Conservation (phyloP, 2,888 invertebrate genomes). For the Ennomos erosarius region DNA sequence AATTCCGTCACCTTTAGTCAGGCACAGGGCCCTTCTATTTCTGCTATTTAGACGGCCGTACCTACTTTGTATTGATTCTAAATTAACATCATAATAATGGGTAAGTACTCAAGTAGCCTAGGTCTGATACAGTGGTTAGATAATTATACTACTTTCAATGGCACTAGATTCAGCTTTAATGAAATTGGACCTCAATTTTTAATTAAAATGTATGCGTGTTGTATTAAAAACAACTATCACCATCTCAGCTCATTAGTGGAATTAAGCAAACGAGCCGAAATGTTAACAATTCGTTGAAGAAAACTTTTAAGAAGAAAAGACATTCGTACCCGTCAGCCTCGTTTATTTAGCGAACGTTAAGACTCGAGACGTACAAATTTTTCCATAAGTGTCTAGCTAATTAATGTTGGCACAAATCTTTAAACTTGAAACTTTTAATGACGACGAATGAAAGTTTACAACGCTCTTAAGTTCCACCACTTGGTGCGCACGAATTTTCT, state of each 20-base stretch:
- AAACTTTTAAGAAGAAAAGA: conserved; percentile 20
- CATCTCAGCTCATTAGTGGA: conserved; percentile 27
- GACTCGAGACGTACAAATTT: conserved; percentile 47
- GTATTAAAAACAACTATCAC: neutral
- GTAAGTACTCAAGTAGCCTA: no score
- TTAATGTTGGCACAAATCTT: conserved; percentile 82
- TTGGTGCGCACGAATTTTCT: conserved; percentile 72
- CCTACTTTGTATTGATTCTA: neutral
- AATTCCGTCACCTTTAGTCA: conserved; percentile 23
- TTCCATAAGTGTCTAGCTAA: conserved; percentile 75
- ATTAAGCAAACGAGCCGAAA: conserved; percentile 26
- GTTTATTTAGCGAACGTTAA: conserved; percentile 49
- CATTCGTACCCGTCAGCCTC: conserved; percentile 37
- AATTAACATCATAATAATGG: no score
- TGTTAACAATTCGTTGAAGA: conserved; percentile 22
- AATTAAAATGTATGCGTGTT: no score
- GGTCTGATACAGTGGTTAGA: no score
- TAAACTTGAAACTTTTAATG: conserved; percentile 80
- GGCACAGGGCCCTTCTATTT: conserved; percentile 21
- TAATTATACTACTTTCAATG: no score
- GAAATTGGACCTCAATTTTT: no score
- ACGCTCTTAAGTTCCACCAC: conserved; percentile 73
- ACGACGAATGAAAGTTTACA: conserved; percentile 82
- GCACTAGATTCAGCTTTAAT: no score
- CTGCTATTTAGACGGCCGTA: conserved; percentile 4